These are phyloP conservation scores for Erebia palarica DNA, from an alignment of 2,888 invertebrate genomes.

Conservation along the genomic window DNA sequence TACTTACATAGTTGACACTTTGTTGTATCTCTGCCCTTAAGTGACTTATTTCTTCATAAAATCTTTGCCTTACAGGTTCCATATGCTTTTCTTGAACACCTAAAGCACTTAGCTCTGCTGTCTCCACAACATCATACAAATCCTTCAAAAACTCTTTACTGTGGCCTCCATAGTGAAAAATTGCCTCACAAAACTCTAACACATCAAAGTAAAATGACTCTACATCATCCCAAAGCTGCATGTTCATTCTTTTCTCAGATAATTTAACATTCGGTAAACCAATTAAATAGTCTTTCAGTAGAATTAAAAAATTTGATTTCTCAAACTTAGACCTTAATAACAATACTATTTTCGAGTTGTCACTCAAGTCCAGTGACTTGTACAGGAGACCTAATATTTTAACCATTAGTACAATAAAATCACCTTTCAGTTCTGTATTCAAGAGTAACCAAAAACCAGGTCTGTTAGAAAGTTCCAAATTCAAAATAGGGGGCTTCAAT, in stretches of 20 bases:
- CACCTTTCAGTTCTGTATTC: constrained; percentile 67
- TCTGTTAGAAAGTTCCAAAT: constrained; percentile 67
- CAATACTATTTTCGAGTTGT: constrained; percentile 61
- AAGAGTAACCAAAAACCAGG: constrained; percentile 74
- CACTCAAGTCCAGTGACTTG: constrained; percentile 56
- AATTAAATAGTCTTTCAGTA: constrained; percentile 57
- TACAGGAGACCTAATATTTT: constrained; percentile 69
- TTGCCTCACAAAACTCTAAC: constrained; percentile 59
- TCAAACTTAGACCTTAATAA: constrained; percentile 49
- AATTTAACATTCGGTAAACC: constrained; percentile 61
- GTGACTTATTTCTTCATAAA: constrained; percentile 58
- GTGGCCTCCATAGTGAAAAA: constrained; percentile 55
- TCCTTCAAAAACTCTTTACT: constrained; percentile 52
- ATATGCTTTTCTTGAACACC: constrained; percentile 64
- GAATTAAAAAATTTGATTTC: constrained; percentile 60
- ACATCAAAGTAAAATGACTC: constrained; percentile 63
- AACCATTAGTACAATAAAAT: constrained; percentile 74
- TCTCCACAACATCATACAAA: constrained; percentile 58
- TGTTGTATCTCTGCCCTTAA: constrained; percentile 50
- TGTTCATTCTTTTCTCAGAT: constrained; percentile 68
- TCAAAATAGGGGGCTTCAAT: constrained; percentile 64
- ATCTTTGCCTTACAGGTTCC: constrained; percentile 72
- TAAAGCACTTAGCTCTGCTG: constrained; percentile 58
- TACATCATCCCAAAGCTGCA: constrained; percentile 70
- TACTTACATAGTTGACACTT: constrained; percentile 54